phyloP scores from a whole-genome alignment of 2,113 vertebrate genomes.

The Phylloscopus trochilus region DNA sequence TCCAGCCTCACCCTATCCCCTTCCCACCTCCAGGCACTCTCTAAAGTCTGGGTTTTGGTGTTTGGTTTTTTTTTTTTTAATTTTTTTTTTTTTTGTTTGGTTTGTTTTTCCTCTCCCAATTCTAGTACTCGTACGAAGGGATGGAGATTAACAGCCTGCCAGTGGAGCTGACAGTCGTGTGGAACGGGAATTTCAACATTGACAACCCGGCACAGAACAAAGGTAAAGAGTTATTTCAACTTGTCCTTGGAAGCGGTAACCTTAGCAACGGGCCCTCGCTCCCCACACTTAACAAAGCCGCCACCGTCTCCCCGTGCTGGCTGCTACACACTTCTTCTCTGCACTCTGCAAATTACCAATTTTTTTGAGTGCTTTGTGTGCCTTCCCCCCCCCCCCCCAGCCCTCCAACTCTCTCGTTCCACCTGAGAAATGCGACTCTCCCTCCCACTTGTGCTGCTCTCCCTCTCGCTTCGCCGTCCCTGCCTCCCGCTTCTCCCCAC shows the following conservation, averaged over 20 bases:
- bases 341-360: conserved; percentile 27
- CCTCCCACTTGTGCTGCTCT: not conserved
- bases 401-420: not conserved
- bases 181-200: conserved; percentile 98
- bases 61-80: too few species aligned
- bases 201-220: conserved; percentile 97
- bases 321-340: conserved; percentile 33
- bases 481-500: not conserved
- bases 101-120: conserved; percentile 30
- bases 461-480: not conserved
- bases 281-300: conserved; percentile 43
- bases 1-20: not conserved
- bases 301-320: conserved; percentile 16
- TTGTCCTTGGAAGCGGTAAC: conserved; percentile 71
- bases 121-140: conserved; percentile 94
- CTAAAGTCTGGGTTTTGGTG: not conserved
- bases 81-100: not conserved
- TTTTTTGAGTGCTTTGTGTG: not conserved
- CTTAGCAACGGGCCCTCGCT: conserved; percentile 63
- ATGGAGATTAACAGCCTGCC: conserved; percentile 98
- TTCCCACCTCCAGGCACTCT: not conserved
- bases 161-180: conserved; percentile 93
- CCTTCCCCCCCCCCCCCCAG: not conserved
- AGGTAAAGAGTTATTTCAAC: conserved; percentile 81
- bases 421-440: not conserved